A percentile compares a stretch with the other conserved stretches of the same genome.
These are phyloP conservation scores for Branchinecta sandiegonensis DNA, from an alignment of 2,888 invertebrate genomes.

Conservation along the genomic window DNA sequence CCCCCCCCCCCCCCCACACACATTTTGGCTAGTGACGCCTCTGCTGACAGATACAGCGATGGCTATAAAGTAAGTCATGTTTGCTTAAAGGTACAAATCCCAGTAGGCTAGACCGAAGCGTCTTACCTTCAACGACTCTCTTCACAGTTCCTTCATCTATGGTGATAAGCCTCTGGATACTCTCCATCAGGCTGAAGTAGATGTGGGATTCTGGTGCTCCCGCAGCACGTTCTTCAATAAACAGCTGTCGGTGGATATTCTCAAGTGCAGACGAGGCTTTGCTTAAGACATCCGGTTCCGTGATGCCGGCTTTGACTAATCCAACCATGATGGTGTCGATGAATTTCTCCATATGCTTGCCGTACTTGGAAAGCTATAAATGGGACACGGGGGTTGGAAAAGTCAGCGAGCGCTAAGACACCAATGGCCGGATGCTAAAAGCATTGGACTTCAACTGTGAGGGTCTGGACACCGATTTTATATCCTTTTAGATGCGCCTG, in stretches of 20 bases:
- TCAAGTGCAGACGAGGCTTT: slow-evolving; percentile 18
- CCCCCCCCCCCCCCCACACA: no score
- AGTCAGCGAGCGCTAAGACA: slow-evolving; percentile 3
- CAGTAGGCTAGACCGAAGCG: no score
- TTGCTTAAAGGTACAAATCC: no score
- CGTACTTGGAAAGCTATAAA: slow-evolving; percentile 19
- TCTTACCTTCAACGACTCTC: slow-evolving; percentile 17
- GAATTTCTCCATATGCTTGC: slow-evolving; percentile 22
- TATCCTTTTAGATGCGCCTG: no score
- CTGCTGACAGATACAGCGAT: no score
- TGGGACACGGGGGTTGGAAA: slow-evolving; percentile 15
- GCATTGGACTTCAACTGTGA: no score
- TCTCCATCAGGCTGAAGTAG: slow-evolving; percentile 23
- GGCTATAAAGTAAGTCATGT: no score
- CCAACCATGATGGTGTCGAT: slow-evolving; percentile 19
- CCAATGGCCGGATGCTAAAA: background rate
- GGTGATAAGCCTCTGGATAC: slow-evolving; percentile 19
- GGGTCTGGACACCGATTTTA: no score
- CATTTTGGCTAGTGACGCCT: no score
- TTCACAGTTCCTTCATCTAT: slow-evolving; percentile 16
- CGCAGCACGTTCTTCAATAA: slow-evolving; percentile 22
- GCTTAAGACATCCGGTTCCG: slow-evolving; percentile 19
- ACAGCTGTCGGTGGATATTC: slow-evolving; percentile 22
- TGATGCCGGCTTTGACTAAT: slow-evolving; percentile 5
- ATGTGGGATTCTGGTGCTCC: slow-evolving; percentile 22